These are phyloP conservation scores for Bombus superbus DNA, from an alignment of 1,140 invertebrate species.

Conservation along the genomic window DNA sequence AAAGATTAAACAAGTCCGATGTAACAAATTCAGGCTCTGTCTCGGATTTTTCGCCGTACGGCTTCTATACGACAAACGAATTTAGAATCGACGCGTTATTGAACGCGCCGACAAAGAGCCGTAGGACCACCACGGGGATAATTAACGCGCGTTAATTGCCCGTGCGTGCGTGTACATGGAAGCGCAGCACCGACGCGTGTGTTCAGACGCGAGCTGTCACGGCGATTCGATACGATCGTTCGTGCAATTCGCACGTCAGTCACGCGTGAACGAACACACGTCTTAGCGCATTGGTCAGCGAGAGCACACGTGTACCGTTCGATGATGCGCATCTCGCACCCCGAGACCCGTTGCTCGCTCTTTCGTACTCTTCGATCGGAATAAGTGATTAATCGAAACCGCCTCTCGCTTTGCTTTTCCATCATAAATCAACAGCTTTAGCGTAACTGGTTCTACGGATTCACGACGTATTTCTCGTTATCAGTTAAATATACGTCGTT, in stretches of 20 bases:
- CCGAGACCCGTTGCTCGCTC: background rate
- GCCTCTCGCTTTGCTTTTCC: too few relatives aligned
- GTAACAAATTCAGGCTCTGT: background rate
- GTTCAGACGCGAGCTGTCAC: conserved; percentile 69
- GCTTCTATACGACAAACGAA: background rate
- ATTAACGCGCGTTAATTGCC: conserved; percentile 77
- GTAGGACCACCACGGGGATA: conserved; percentile 64
- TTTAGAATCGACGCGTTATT: background rate
- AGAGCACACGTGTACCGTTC: conserved; percentile 20
- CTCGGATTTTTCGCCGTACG: too few relatives aligned
- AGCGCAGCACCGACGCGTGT: conserved; percentile 44
- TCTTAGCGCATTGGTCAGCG: conserved; percentile 14
- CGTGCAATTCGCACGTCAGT: conserved; percentile 77
- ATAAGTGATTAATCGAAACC: conserved; percentile 23
- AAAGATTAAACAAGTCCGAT: background rate
- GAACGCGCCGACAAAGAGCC: conserved; percentile 44
- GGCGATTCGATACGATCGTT: conserved; percentile 75
- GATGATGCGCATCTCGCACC: conserved; percentile 38
- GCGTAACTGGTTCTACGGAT: background rate
- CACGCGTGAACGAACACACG: conserved; percentile 72
- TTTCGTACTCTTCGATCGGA: background rate
- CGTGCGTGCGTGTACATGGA: conserved; percentile 66
- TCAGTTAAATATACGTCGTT: background rate
- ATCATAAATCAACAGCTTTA: background rate
- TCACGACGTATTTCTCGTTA: background rate